Base-by-base conservation (phyloP, 2,113 vertebrate genomes). In the Neodontobutis hainanensis region DNA sequence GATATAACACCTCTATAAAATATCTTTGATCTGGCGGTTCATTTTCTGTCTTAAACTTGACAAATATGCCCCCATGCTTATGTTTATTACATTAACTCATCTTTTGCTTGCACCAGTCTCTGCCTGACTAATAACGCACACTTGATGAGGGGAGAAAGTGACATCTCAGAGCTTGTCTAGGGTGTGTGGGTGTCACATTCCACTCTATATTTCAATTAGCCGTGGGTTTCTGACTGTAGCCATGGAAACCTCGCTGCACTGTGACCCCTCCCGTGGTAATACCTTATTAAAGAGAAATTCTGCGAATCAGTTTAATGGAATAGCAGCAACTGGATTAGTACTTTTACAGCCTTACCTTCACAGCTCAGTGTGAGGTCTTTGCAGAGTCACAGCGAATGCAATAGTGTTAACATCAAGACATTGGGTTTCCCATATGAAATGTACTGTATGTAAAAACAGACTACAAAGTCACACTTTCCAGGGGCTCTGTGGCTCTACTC, bases 271-370 rank as follows among this genome's bases (percentile, higher is more conserved):
- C 78, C 63, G 11, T 63, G 72, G 53, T 73, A 76, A 80, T 76
- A 74, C 65, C 65, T 73, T 75, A 85, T 87, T 85, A 88, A 87
- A 85, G 75, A 9, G 61, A 68, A 56, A 77, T 72, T 73, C 53
- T 72, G 69, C 74, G 76, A 88, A 85, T 78, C 73, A 65, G 77
- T 75, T 53, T 81, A 81, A 82, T 82, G 40, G 50, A 80, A 85
- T 75, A 53, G 72, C 80, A 68, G 71, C 84, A 84, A 90, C 83
- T 79, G 69, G 79, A 87, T 90, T 84, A 85, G 71, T 77, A 65
- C 55, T 55, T 78, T 82, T 72, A 82, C 66, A 81, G 70, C 52
- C 75, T 85, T 82, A 82, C 89, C 82, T 85, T 65, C 63, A 70
- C 76, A 69, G 75, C 73, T 75, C 72, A 59, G 47, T 65, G 60